A percentile compares a stretch with the other conserved stretches of the same genome.
Evolutionary conservation across 2,888 invertebrate species (phyloP).

Genomic region (Nasonovia ribisnigri): DNA sequence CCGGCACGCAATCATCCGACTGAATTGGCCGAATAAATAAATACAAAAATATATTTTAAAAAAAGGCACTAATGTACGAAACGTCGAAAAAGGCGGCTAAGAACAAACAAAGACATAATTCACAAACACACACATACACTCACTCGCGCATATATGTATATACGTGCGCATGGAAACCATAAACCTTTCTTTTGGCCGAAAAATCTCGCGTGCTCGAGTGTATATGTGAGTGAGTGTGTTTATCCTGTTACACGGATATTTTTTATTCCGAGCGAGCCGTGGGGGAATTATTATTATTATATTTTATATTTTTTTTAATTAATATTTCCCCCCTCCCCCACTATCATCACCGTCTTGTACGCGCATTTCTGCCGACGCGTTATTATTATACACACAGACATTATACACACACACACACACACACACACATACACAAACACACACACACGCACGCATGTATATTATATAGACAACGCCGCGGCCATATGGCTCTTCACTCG

Average conservation of each 20-base stretch:
- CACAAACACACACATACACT: neutral
- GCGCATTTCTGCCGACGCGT: constrained; percentile 56
- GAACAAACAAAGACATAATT: constrained; percentile 64
- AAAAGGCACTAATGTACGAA: constrained; percentile 44
- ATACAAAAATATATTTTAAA: constrained; percentile 19
- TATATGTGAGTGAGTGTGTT: constrained; percentile 16
- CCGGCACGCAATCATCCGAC: constrained; percentile 53
- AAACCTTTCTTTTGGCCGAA: constrained; percentile 60
- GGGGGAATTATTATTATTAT: constrained; percentile 62
- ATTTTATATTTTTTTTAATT: constrained; percentile 54
- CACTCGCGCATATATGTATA: neutral
- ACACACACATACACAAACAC: neutral
- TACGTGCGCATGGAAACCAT: constrained; percentile 8
- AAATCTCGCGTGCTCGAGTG: constrained; percentile 24
- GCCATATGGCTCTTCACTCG: constrained; percentile 24
- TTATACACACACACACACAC: constrained; percentile 10
- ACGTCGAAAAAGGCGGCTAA: constrained; percentile 57
- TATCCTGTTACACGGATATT: constrained; percentile 28
- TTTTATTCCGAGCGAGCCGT: constrained; percentile 33
- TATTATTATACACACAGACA: constrained; percentile 46
- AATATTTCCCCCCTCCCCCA: constrained; percentile 29
- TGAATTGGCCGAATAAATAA: constrained; percentile 56
- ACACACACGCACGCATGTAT: neutral
- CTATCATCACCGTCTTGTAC: neutral
- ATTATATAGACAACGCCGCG: neutral